Conservation (phyloP, 2,797 vertebrate genomes). For the Sarcophilus harrisii region DNA sequence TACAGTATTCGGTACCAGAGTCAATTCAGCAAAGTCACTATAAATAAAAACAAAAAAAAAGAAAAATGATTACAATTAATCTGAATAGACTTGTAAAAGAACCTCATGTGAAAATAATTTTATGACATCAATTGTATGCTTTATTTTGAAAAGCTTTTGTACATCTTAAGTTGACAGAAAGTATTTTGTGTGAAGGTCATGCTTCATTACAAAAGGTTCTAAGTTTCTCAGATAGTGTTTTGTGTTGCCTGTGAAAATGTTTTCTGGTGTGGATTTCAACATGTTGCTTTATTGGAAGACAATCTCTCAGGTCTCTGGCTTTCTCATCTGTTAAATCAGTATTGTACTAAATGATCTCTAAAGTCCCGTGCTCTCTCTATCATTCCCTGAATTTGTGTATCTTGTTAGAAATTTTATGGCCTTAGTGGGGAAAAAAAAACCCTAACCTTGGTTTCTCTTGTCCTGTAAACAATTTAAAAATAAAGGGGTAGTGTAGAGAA, state of each 20-base stretch:
- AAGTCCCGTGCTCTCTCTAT: neutral
- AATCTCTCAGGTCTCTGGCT: neutral
- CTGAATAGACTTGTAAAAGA: constrained; percentile 40
- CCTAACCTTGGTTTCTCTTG: constrained; percentile 32
- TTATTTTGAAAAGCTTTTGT: constrained; percentile 24
- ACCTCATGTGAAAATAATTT: constrained; percentile 45
- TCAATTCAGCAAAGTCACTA: neutral
- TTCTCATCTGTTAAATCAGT: neutral
- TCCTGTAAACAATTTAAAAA: constrained; percentile 51
- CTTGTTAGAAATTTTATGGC: constrained; percentile 44
- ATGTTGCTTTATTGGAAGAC: constrained; percentile 46
- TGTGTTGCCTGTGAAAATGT: constrained; percentile 48
- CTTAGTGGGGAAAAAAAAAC: constrained; percentile 9
- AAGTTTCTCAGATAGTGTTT: constrained; percentile 25
- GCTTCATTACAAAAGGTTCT: constrained; percentile 32
- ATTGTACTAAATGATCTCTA: neutral
- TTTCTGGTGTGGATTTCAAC: constrained; percentile 52
- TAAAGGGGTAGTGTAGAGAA: constrained; percentile 26
- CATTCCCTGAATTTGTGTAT: constrained; percentile 29
- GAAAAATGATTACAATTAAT: neutral
- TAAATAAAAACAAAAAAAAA: neutral
- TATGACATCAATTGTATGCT: neutral
- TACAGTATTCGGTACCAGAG: constrained; percentile 36
- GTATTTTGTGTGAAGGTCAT: constrained; percentile 28
- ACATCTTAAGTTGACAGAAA: constrained; percentile 60